These are phyloP conservation scores for Oscheius sp. DNA, from an alignment of 1,140 invertebrate species.

Conservation along the genomic window DNA sequence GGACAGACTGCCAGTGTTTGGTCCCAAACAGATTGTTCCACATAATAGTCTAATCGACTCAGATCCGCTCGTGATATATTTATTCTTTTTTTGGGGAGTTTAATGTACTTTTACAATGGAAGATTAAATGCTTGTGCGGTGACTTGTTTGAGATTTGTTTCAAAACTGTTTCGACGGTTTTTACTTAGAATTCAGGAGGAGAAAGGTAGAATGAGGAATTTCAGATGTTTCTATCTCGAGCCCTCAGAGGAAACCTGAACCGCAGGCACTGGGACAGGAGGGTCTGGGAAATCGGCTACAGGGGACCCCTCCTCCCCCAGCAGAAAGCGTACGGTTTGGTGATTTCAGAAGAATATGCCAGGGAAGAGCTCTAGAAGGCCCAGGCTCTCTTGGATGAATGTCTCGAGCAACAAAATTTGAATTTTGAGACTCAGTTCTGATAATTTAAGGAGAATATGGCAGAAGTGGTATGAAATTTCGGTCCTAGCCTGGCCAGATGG, in stretches of 20 bases:
- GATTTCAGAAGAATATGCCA: not conserved
- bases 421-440: too few species aligned
- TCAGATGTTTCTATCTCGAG: constrained; percentile 38
- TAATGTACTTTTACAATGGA: not conserved
- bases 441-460: too few species aligned
- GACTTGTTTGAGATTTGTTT: too few species aligned
- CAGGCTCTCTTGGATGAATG: not conserved
- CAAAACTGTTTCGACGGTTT: too few species aligned
- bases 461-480: too few species aligned
- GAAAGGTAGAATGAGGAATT: too few species aligned
- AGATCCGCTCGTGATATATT: not conserved
- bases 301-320: constrained; percentile 50
- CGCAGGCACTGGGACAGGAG: constrained; percentile 56
- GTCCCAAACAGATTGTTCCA: too few species aligned
- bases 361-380: not conserved
- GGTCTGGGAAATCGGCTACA: constrained; percentile 58
- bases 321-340: constrained; percentile 51
- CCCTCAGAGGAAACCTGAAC: constrained; percentile 41
- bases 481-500: too few species aligned
- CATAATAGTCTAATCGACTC: too few species aligned
- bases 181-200: too few species aligned
- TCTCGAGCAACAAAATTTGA: not conserved
- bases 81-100: not conserved
- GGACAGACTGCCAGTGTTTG: not conserved
- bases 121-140: too few species aligned